Evolutionary conservation across 2,888 invertebrate genomes (phyloP).

Genomic region (Anagyrus pseudococci): DNA sequence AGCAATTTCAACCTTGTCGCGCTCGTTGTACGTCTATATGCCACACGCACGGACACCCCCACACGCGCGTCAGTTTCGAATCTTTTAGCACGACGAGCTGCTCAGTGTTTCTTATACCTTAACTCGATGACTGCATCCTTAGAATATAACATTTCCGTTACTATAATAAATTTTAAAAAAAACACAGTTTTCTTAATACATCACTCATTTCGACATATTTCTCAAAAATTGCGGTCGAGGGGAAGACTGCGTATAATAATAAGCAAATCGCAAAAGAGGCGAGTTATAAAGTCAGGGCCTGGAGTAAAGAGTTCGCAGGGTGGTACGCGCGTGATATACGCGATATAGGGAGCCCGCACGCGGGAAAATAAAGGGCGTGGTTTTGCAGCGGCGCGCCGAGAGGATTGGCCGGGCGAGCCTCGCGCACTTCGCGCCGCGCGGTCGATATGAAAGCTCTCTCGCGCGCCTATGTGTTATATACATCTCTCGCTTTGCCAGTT

Average conservation of each 20-base stretch:
- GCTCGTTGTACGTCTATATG: too few relatives aligned
- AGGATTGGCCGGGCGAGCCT: conserved; percentile 62
- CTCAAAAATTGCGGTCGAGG: not conserved
- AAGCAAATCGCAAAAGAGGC: too few relatives aligned
- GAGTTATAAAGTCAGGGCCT: not conserved
- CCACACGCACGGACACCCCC: too few relatives aligned
- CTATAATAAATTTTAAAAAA: not conserved
- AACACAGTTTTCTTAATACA: not conserved
- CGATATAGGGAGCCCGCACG: conserved; percentile 16
- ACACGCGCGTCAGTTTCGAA: too few relatives aligned
- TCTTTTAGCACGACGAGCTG: too few relatives aligned
- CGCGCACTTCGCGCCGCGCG: too few relatives aligned
- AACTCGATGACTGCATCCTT: too few relatives aligned
- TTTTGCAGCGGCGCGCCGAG: conserved; percentile 56
- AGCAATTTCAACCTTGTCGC: not conserved
- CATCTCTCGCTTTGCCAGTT: not conserved
- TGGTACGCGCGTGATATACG: not conserved
- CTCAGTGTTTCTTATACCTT: too few relatives aligned
- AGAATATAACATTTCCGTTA: too few relatives aligned
- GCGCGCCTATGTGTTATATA: not conserved
- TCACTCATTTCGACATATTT: not conserved
- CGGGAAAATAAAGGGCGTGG: conserved; percentile 62
- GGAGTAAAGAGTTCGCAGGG: not conserved
- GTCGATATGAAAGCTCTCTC: conserved; percentile 51
- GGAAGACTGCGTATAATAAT: not conserved